phyloP scores from a whole-genome alignment of 2,113 vertebrate species.

The Megaptera novaeangliae region DNA sequence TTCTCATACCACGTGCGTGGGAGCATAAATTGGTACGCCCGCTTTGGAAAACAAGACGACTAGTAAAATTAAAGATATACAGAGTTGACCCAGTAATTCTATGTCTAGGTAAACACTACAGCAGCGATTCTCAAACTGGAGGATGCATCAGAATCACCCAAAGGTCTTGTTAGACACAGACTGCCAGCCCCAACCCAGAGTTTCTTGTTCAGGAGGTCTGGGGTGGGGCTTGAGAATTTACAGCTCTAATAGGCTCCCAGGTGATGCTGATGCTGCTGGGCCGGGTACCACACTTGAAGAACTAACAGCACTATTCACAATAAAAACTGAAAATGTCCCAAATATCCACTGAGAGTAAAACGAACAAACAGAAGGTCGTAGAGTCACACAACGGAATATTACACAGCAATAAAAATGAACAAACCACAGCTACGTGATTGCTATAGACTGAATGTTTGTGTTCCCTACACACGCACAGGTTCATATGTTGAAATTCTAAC shows the following conservation, averaged over 20 bases:
- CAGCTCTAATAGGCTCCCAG: not conserved
- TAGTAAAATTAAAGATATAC: not conserved
- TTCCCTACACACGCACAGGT: not conserved
- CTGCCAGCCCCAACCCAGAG: not conserved
- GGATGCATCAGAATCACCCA: not conserved
- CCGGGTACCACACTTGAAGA: not conserved
- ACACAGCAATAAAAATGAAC: not conserved
- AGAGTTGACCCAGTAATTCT: not conserved
- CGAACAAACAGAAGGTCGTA: not conserved
- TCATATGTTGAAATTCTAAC: not conserved
- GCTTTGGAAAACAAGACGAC: not conserved
- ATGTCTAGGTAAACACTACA: not conserved
- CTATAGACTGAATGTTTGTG: rapidly evolving
- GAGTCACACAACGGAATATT: not conserved
- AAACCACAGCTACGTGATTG: rapidly evolving
- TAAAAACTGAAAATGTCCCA: not conserved
- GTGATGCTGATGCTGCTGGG: not conserved
- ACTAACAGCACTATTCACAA: not conserved
- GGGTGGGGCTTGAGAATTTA: not conserved
- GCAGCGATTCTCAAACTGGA: not conserved
- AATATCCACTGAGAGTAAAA: not conserved
- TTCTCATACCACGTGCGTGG: not conserved
- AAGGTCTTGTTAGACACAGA: not conserved
- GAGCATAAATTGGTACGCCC: rapidly evolving
- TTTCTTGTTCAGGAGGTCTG: not conserved